Percentiles rank a stretch among this genome's conserved stretches.
phyloP scores from a whole-genome alignment of 2,113 vertebrate species.

The Dromiciops gliroides region DNA sequence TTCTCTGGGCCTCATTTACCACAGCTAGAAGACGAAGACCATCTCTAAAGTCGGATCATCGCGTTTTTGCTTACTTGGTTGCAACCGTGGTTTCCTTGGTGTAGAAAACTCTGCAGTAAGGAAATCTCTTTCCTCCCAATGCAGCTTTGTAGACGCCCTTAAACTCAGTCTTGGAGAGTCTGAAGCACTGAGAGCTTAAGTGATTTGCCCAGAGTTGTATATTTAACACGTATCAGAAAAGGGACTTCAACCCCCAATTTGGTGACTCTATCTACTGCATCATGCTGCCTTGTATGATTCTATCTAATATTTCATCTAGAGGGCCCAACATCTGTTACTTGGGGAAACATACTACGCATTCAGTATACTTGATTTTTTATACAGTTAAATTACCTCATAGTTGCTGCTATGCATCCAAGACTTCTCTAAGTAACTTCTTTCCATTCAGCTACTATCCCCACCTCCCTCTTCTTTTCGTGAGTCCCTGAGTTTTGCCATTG shows the following conservation, averaged over 20 bases:
- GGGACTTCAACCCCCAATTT: not conserved
- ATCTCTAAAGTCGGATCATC: not conserved
- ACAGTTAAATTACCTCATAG: slow-evolving; percentile 35
- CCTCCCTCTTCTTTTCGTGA: slow-evolving; percentile 23
- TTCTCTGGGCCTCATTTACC: not conserved
- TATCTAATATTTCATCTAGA: not conserved
- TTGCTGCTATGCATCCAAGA: not conserved
- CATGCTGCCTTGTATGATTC: not conserved
- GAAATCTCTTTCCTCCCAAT: not conserved
- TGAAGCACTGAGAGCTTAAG: not conserved
- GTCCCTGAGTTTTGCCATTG: slow-evolving; percentile 1
- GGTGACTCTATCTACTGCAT: not conserved
- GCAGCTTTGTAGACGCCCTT: not conserved
- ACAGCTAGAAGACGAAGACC: not conserved
- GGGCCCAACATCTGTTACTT: not conserved
- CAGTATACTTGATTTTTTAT: not conserved
- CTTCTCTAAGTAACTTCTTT: slow-evolving; percentile 29
- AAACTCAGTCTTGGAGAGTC: not conserved
- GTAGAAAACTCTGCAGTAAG: not conserved
- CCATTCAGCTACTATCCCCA: slow-evolving; percentile 5
- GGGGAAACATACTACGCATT: not conserved
- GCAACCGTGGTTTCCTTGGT: not conserved
- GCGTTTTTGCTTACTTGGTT: not conserved
- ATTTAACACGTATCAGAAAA: not conserved
- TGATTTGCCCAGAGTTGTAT: not conserved